phyloP scores from a whole-genome alignment of 2,888 invertebrate genomes.

The Drosophila sordidula region DNA sequence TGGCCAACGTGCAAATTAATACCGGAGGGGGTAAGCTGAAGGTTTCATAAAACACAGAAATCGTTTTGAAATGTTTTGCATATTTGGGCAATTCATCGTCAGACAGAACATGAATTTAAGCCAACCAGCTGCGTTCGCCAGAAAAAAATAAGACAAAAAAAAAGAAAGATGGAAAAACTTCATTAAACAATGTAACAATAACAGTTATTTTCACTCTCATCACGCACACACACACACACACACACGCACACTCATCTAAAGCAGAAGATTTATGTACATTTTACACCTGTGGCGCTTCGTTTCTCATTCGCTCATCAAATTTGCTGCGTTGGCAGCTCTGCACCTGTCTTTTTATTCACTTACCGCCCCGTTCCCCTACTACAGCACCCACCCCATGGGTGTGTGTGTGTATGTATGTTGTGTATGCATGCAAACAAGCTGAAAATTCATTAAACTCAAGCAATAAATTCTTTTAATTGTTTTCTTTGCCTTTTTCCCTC shows the following conservation, averaged over 20 bases:
- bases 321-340: constrained; percentile 9
- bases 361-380: not conserved
- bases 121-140: constrained; percentile 24
- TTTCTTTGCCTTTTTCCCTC: constrained; percentile 45
- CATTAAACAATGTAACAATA: constrained; percentile 65
- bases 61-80: constrained; percentile 44
- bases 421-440: constrained; percentile 65
- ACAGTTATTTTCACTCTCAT: constrained; percentile 51
- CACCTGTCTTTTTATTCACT: constrained; percentile 2
- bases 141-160: constrained; percentile 5
- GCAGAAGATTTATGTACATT: constrained; percentile 61
- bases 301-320: constrained; percentile 47
- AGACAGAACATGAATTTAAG: constrained; percentile 21
- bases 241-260: constrained; percentile 8
- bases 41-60: constrained; percentile 32
- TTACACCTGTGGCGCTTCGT: constrained; percentile 67
- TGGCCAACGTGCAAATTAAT: constrained; percentile 23
- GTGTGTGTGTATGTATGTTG: constrained; percentile 3
- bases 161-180: constrained; percentile 49
- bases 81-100: constrained; percentile 35
- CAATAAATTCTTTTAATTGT: constrained; percentile 78
- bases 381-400: constrained; percentile 3
- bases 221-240: constrained; percentile 13
- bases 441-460: constrained; percentile 75
- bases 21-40: not conserved